Percentiles rank a stretch among this genome's conserved stretches.
Evolutionary conservation across 2,888 invertebrate genomes (phyloP).

Genomic region (Drosophila siamana): DNA sequence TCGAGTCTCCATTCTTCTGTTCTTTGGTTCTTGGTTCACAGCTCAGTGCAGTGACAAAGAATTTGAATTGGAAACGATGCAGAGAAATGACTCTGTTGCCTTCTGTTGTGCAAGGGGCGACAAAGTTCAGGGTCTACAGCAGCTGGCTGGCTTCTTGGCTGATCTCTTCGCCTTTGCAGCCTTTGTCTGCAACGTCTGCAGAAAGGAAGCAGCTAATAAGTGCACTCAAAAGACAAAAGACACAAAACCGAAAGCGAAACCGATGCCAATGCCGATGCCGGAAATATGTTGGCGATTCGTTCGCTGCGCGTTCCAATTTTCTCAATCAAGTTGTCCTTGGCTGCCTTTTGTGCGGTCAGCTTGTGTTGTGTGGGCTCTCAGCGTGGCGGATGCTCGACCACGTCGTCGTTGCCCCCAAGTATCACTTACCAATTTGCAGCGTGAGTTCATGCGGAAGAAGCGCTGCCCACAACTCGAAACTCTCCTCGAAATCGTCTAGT

Average conservation of each 20-base stretch:
- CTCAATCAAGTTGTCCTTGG: constrained; percentile 66
- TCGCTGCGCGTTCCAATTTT: constrained; percentile 26
- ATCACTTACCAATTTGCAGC: constrained; percentile 13
- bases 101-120: constrained; percentile 49
- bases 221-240: constrained; percentile 53
- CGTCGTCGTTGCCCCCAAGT: not conserved
- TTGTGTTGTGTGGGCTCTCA: constrained; percentile 40
- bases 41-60: constrained; percentile 52
- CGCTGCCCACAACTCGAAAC: not conserved
- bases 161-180: constrained; percentile 48
- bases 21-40: not conserved
- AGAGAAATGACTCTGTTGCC: constrained; percentile 17
- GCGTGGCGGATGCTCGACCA: constrained; percentile 34
- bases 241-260: constrained; percentile 16
- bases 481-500: not conserved
- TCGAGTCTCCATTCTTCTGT: not conserved
- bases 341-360: constrained; percentile 48
- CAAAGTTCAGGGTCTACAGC: constrained; percentile 72
- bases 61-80: constrained; percentile 56
- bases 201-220: constrained; percentile 72
- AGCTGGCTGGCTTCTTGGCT: constrained; percentile 17
- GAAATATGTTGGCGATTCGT: constrained; percentile 65
- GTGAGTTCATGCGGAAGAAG: not conserved
- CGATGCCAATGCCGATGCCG: constrained; percentile 50
- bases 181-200: constrained; percentile 52